Base-by-base conservation (phyloP, 2,888 invertebrate species). In the Willowsia nigromaculata region DNA sequence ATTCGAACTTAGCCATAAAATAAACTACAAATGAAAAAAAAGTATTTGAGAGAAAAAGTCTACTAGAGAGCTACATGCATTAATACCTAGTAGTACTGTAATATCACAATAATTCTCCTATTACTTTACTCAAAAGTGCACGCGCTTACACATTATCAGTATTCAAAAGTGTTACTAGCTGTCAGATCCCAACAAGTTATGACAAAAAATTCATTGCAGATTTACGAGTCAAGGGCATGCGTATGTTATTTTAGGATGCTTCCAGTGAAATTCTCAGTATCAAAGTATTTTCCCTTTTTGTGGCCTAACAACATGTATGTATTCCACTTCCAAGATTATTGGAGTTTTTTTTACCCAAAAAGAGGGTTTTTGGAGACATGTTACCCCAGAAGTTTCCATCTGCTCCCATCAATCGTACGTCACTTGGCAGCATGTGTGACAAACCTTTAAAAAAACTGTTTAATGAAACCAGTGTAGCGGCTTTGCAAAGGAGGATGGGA, bases 321-420 rank as follows among this genome's bases (percentile, higher is more conserved):
- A 65, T 18, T 40, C n/a, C 37, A 65, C 62, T 59, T 82, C n/a
- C n/a, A n/a, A n/a, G n/a, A n/a, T n/a, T 62, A 65, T 22, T 59
- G 18, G n/a, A n/a, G 13, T 43, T 71, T 71, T 71, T 71, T 71
- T 22, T 15, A 25, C 27, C 33, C n/a, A 33, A 68, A 68, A 71
- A 71, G 33, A 37, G 6, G 30, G 13, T 27, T 43, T 71, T 40
- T 50, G 5, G n/a, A 53, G n/a, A 40, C 71, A 43, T 56, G 53
- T 59, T 84, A 22, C 18, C 27, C 71, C 37, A 56, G 65, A 85
- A 62, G 53, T 47, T 90, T 74, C 81, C 92, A 92, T 91, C 91
- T 92, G 92, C 85, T 86, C 82, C 89, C 76, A 92, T 92, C 92
- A 89, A 92, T 92, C 92, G 91, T 88, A 82, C 82, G 91, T 92